Conservation (phyloP, 1,140 invertebrate species). For the Dreissena rostriformis region DNA sequence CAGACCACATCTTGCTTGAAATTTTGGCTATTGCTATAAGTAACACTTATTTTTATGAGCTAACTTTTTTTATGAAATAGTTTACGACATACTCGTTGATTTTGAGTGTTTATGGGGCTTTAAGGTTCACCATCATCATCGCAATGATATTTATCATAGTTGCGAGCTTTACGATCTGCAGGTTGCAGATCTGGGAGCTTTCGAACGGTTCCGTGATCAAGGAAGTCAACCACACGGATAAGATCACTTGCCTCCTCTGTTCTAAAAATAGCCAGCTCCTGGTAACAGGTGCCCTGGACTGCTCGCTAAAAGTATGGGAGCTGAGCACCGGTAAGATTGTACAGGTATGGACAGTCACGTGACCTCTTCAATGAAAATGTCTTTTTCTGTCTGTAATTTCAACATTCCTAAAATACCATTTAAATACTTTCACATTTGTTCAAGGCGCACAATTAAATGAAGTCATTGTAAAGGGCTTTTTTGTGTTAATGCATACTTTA, state of each 20-base stretch:
- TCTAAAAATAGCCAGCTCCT: conserved; percentile 48
- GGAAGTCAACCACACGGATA: conserved; percentile 45
- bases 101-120: no score
- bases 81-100: no score
- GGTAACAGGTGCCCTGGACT: conserved; percentile 41
- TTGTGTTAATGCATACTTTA: no score
- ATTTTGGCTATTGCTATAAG: no score
- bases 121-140: no score
- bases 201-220: conserved; percentile 44
- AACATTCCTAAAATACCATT: neutral
- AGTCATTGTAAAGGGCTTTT: no score
- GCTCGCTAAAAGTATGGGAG: conserved; percentile 51
- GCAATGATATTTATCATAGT: no score
- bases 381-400: neutral
- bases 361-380: neutral
- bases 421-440: neutral
- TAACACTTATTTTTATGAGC: no score
- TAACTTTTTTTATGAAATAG: no score
- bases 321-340: conserved; percentile 47
- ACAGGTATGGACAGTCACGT: conserved; percentile 22
- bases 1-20: no score
- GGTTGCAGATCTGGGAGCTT: conserved; percentile 52
- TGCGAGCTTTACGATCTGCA: neutral
- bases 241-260: conserved; percentile 46
- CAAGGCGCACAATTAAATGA: no score